phyloP scores from a whole-genome alignment of 2,797 vertebrate species.

The Sternotherus odoratus region DNA sequence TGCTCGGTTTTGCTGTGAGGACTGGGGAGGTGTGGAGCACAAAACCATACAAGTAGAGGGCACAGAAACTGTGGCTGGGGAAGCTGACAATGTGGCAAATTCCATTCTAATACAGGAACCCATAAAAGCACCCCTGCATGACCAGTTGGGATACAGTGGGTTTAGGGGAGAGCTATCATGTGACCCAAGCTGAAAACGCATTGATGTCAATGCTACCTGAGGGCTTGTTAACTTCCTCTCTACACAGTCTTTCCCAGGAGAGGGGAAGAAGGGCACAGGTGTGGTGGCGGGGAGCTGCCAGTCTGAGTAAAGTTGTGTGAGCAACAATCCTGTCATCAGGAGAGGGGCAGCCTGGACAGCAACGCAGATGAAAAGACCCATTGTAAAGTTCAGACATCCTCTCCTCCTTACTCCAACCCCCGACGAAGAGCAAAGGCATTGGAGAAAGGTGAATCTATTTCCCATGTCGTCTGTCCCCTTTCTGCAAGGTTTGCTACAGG shows the following conservation, averaged over 20 bases:
- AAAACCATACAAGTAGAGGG: not conserved
- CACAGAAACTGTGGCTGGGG: not conserved
- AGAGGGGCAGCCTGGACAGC: not conserved
- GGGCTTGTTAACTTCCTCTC: not conserved
- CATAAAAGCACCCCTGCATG: not conserved
- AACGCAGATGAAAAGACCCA: not conserved
- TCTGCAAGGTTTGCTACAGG: not conserved
- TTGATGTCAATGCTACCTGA: no score
- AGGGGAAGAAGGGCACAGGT: no score
- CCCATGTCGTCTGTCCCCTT: not conserved
- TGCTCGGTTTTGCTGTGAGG: rapidly evolving
- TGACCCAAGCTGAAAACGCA: not conserved
- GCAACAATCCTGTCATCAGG: not conserved
- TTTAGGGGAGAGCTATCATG: not conserved
- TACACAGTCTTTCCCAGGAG: not conserved
- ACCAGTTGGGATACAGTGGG: not conserved
- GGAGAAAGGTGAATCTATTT: not conserved
- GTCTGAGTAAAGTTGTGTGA: not conserved
- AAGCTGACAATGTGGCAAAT: not conserved
- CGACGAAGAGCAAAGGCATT: not conserved
- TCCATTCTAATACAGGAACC: not conserved
- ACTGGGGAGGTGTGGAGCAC: not conserved
- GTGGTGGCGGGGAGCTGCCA: not conserved
- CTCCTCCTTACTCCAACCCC: not conserved
- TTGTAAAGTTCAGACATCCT: not conserved